These are phyloP conservation scores for Dryococelus australis DNA, from an alignment of 2,888 invertebrate species.

Conservation along the genomic window DNA sequence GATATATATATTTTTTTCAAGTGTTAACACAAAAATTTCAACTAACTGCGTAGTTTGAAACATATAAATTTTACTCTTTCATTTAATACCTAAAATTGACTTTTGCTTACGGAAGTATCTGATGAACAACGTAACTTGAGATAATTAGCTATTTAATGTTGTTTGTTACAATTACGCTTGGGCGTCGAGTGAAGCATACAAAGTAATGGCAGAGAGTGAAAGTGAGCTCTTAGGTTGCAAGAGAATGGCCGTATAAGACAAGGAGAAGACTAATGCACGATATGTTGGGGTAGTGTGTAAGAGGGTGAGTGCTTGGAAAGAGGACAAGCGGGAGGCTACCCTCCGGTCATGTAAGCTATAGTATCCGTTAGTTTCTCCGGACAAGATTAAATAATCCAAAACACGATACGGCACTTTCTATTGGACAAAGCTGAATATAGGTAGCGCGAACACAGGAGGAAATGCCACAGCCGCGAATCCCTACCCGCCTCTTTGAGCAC, in stretches of 20 bases:
- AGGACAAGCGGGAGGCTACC: background rate
- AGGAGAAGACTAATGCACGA: background rate
- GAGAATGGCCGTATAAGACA: background rate
- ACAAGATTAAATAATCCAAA: constrained; percentile 28
- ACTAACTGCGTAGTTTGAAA: too few species aligned
- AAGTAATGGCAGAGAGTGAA: too few species aligned
- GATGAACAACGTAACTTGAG: too few species aligned
- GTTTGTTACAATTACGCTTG: too few species aligned
- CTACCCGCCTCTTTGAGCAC: background rate
- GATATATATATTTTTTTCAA: too few species aligned
- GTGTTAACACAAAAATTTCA: too few species aligned
- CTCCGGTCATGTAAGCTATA: constrained; percentile 10
- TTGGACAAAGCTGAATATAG: constrained; percentile 20
- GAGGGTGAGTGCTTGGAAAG: background rate
- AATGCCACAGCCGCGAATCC: background rate
- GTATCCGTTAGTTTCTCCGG: constrained; percentile 19
- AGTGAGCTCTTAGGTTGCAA: too few species aligned
- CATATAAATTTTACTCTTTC: too few species aligned
- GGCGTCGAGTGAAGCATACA: too few species aligned
- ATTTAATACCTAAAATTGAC: too few species aligned
- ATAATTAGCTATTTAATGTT: too few species aligned
- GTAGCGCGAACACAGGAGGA: background rate
- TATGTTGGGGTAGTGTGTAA: background rate
- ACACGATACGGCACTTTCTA: constrained; percentile 25
- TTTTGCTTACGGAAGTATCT: too few species aligned